Evolutionary conservation across 2,888 invertebrate genomes (phyloP), one percentile per base, ranked within the genome.

Genomic region (Nomada ruficornis): DNA sequence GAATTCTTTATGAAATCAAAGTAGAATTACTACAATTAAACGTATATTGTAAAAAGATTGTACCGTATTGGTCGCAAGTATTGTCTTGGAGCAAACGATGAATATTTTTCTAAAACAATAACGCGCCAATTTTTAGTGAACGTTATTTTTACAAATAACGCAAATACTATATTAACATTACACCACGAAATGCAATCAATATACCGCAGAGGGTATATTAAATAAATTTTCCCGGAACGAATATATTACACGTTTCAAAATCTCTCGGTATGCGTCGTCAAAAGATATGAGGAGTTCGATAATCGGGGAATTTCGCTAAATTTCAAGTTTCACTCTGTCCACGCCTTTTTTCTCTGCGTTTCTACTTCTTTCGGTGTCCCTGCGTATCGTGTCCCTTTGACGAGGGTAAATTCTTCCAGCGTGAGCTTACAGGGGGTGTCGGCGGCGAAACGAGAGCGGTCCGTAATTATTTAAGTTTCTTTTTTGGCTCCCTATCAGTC

Each of bases 391-490:
- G 57, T 62, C 65, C 60, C 23, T 59, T 60, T 70, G 65, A 59
- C 78, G 65, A 67, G 55, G 62, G 70, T 78, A 71, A 60, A 77
- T 80, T 71, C 50, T 10, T 62, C 29, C 42, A 13, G 18, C 50
- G 78, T 55, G 60, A 55, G 47, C 42, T 71, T 65, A 62, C 47
- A 47, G 68, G 20, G 42, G 60, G 29, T 15, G 50, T n/a, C 36
- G 36, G 42, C 18, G 42, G 54, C n/a, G 62, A 55, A 64, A 62
- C 67, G 77, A 74, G 69, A 81, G 68, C 79, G 20, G 47, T 64
- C 47, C 29, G 82, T 71, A 74, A 82, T 80, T 70, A 80, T 80
- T 74, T 74, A 74, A 75, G 65, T 62, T 74, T 82, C 80, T 59
- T 74, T 59, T 81, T 80, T 69, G 70, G 65, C 74, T 68, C 36